Base-by-base conservation (phyloP, 30 jellyfish, hydroid and myxozoan species). In the Pelagia noctiluca region DNA sequence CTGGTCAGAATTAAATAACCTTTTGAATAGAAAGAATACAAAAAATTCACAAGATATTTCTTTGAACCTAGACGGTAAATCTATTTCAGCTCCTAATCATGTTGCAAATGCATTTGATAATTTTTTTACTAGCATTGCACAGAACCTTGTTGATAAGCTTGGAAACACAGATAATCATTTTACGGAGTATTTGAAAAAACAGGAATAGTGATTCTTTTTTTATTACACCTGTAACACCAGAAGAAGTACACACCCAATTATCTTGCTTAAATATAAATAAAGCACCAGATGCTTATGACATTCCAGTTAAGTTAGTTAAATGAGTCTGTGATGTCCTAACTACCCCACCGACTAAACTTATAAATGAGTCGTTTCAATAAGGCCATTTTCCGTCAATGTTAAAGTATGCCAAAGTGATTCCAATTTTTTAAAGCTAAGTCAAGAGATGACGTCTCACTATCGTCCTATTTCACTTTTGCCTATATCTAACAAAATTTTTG, bases 311-410 rank as follows among this genome's bases (percentile, higher is more conserved):
- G n/a, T n/a, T n/a, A n/a, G n/a, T n/a, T n/a, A n/a, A n/a, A n/a
- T n/a, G n/a, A n/a, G n/a, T n/a, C n/a, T n/a, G n/a, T n/a, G n/a
- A n/a, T n/a, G n/a, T n/a, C n/a, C n/a, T n/a, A n/a, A n/a, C n/a
- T n/a, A n/a, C n/a, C n/a, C n/a, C n/a, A n/a, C n/a, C n/a, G n/a
- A n/a, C n/a, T n/a, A n/a, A 74, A 19, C 78, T 79, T 16, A 49
- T 79, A 86, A 79, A 79, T 64, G 53, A 49, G 22, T 79, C 90
- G 49, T 65, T 79, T 38, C 30, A 32, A 29, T 36, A 47, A 19
- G 90, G 90, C 25, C 28, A 18, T 26, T 79, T 18, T 64, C 90
- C 88, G n/a, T n/a, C n/a, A n/a, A n/a, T n/a, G n/a, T n/a, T n/a
- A n/a, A n/a, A n/a, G n/a, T n/a, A n/a, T n/a, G n/a, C n/a, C n/a